These are phyloP conservation scores for Synanthedon vespiformis DNA, from an alignment of 2,888 invertebrate species.

Conservation along the genomic window DNA sequence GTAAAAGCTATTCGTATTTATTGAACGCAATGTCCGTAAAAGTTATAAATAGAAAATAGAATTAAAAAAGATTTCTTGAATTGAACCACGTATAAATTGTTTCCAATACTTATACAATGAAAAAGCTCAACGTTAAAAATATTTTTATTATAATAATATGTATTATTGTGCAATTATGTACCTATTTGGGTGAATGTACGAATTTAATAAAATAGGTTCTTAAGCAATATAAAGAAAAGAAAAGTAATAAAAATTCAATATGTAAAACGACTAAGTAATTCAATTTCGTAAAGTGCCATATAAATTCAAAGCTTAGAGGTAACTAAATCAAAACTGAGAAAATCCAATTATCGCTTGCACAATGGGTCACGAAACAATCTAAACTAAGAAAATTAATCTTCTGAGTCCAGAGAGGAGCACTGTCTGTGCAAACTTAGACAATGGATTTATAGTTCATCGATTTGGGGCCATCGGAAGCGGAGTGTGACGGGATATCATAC, in stretches of 20 bases:
- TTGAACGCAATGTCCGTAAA: too few relatives aligned
- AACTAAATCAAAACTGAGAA: conserved; percentile 63
- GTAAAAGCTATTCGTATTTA: too few relatives aligned
- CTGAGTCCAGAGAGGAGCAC: conserved; percentile 61
- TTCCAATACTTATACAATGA: too few relatives aligned
- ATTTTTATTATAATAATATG: too few relatives aligned
- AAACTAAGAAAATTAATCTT: conserved; percentile 72
- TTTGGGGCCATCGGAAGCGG: conserved; percentile 51
- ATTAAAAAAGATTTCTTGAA: too few relatives aligned
- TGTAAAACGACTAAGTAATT: neutral
- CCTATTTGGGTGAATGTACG: too few relatives aligned
- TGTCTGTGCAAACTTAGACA: conserved; percentile 69
- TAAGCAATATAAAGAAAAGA: neutral
- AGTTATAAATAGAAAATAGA: too few relatives aligned
- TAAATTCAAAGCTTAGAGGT: conserved; percentile 25
- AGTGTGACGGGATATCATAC: conserved; percentile 33
- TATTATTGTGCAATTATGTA: too few relatives aligned
- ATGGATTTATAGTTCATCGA: conserved; percentile 70
- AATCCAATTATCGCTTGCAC: conserved; percentile 69
- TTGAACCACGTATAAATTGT: too few relatives aligned
- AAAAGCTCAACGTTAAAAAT: too few relatives aligned
- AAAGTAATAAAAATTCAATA: neutral
- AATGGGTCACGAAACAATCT: conserved; percentile 71
- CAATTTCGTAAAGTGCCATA: neutral
- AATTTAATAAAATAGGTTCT: neutral